phyloP scores from a whole-genome alignment of 2,797 vertebrate species.

The Sebastes steindachneri region DNA sequence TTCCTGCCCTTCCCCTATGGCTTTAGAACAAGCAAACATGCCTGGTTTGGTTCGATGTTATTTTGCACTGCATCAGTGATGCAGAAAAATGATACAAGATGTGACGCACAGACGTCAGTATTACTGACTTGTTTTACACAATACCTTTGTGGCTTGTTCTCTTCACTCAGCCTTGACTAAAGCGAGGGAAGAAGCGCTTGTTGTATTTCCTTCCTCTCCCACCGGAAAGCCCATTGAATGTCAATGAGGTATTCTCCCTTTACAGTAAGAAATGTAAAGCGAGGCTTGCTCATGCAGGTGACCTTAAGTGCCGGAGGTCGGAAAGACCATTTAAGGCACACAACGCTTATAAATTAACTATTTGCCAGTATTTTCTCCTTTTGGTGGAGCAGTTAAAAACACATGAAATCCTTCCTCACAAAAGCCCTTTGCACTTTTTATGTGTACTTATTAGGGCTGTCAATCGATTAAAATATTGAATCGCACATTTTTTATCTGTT shows the following conservation, averaged over 20 bases:
- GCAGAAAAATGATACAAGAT: conserved; percentile 67
- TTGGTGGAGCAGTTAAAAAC: conserved; percentile 1
- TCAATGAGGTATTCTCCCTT: conserved; percentile 27
- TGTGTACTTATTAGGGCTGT: neutral
- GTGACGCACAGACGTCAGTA: conserved; percentile 49
- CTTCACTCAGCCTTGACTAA: conserved; percentile 50
- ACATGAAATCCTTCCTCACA: conserved; percentile 6
- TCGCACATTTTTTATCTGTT: no score
- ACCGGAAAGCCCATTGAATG: conserved; percentile 11
- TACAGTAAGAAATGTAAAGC: conserved; percentile 16
- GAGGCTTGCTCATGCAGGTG: neutral
- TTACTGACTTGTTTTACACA: conserved; percentile 47
- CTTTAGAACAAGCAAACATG: conserved; percentile 55
- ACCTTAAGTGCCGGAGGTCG: neutral
- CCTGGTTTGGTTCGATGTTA: conserved; percentile 50
- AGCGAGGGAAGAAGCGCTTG: conserved; percentile 33
- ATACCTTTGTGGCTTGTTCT: conserved; percentile 62
- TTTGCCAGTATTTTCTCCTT: neutral
- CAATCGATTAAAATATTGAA: no score
- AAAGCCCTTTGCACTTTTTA: conserved; percentile 6
- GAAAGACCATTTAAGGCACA: neutral
- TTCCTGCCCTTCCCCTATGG: neutral
- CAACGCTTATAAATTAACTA: neutral
- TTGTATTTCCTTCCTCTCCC: conserved; percentile 41
- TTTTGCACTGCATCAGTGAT: conserved; percentile 53